Conservation (phyloP, 1,140 invertebrate genomes). For the Bombyx mandarina region DNA sequence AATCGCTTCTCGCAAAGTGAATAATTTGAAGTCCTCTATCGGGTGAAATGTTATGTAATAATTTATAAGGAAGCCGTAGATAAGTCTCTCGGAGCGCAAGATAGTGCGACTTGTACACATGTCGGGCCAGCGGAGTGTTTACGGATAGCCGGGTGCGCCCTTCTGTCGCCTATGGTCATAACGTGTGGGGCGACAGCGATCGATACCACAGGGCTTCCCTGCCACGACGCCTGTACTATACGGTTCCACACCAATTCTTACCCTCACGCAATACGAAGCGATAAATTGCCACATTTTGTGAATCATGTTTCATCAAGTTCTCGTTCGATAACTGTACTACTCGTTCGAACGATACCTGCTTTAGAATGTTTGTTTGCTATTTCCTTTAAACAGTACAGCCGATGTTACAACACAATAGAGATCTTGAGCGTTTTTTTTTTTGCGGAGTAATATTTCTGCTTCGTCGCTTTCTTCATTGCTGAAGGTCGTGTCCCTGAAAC, state of each 20-base stretch:
- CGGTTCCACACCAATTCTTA: constrained; percentile 21
- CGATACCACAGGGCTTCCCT: constrained; percentile 58
- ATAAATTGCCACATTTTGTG: constrained; percentile 14
- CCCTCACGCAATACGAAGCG: constrained; percentile 24
- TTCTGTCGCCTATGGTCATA: constrained; percentile 54
- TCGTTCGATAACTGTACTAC: not conserved
- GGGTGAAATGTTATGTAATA: no score
- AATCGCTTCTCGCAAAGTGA: no score
- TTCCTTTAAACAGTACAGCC: not conserved
- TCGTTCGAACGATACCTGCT: no score
- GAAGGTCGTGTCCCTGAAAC: no score
- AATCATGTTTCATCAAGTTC: not conserved
- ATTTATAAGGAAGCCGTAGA: no score
- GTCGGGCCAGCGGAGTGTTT: constrained; percentile 32
- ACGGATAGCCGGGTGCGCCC: constrained; percentile 41
- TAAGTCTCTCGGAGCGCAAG: no score
- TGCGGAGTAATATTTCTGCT: no score
- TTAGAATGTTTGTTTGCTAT: not conserved
- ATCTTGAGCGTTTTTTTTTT: no score
- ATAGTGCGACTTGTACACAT: constrained; percentile 19
- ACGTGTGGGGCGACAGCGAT: constrained; percentile 48
- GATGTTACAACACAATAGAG: no score
- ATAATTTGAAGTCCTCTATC: no score
- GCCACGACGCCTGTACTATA: constrained; percentile 15
- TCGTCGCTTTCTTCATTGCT: no score